A percentile compares a stretch with the other conserved stretches of the same genome.
Evolutionary conservation across 1,140 invertebrate species (phyloP).

Genomic region (Bombus breviceps): DNA sequence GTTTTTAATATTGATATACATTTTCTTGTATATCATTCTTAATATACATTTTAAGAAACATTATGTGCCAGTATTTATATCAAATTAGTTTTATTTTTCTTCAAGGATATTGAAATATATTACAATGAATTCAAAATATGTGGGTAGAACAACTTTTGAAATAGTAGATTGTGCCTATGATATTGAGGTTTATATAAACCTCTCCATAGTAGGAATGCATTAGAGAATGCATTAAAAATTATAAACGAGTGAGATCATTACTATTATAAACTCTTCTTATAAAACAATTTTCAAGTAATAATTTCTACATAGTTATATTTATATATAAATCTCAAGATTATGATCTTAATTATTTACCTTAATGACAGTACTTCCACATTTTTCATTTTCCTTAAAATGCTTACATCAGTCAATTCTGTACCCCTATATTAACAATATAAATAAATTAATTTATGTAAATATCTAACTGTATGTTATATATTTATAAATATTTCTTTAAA

Average conservation of each 20-base stretch:
- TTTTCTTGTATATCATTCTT: too few species aligned
- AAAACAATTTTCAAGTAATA: background rate
- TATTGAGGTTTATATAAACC: constrained; percentile 70
- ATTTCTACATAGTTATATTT: background rate
- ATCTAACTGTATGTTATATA: background rate
- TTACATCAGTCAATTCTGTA: constrained; percentile 91
- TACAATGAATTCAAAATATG: constrained; percentile 55
- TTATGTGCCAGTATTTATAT: background rate
- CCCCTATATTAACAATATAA: constrained; percentile 86
- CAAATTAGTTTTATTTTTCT: constrained; percentile 1
- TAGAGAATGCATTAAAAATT: constrained; percentile 6
- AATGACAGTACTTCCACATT: constrained; percentile 91
- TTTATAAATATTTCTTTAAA: background rate
- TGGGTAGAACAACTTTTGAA: constrained; percentile 75
- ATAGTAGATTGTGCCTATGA: constrained; percentile 69
- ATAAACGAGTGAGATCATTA: constrained; percentile 28
- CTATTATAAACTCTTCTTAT: background rate
- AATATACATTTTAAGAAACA: background rate
- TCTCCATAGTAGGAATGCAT: constrained; percentile 68
- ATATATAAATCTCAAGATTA: background rate
- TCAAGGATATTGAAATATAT: constrained; percentile 7
- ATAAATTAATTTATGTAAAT: constrained; percentile 15
- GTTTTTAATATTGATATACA: background rate
- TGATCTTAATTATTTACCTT: constrained; percentile 84
- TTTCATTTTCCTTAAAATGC: constrained; percentile 88